Percentiles rank a stretch among this genome's conserved stretches.
phyloP scores from a whole-genome alignment of 2,797 vertebrate genomes.

The Centropyge bicolor region DNA sequence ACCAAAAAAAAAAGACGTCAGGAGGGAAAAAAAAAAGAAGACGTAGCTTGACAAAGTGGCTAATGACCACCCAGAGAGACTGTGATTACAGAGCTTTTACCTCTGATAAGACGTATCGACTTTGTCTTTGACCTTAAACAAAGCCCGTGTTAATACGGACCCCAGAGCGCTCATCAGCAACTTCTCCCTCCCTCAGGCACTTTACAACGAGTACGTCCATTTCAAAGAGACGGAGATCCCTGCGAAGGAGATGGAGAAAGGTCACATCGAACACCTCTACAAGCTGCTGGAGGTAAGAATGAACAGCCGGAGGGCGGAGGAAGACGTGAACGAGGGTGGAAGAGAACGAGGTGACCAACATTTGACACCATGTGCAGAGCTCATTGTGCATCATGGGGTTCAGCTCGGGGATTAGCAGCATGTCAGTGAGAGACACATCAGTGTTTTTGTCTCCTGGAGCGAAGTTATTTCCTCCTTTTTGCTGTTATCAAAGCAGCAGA shows the following conservation, averaged over 20 bases:
- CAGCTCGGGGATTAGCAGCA: constrained; percentile 21
- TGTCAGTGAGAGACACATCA: background rate
- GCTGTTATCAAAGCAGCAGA: constrained; percentile 45
- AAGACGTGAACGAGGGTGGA: background rate
- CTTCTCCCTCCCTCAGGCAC: constrained; percentile 87
- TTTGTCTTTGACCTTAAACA: constrained; percentile 34
- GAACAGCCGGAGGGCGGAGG: background rate
- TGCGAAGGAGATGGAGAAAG: constrained; percentile 92
- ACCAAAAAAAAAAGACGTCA: no score
- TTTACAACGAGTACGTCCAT: constrained; percentile 99
- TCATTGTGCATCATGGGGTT: constrained; percentile 56
- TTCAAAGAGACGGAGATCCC: constrained; percentile 99
- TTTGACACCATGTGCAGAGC: constrained; percentile 22
- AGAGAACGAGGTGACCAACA: background rate
- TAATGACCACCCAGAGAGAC: background rate
- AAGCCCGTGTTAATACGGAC: background rate
- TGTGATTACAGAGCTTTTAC: constrained; percentile 28
- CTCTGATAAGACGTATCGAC: constrained; percentile 19
- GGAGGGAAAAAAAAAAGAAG: background rate
- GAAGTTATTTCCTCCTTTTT: background rate
- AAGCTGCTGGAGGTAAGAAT: constrained; percentile 91
- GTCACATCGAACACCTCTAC: constrained; percentile 92
- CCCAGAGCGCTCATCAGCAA: background rate
- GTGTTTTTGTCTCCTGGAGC: constrained; percentile 40
- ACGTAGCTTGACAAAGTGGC: background rate